phyloP scores from a whole-genome alignment of 2,113 vertebrate species.

The Hippocampus barbouri region DNA sequence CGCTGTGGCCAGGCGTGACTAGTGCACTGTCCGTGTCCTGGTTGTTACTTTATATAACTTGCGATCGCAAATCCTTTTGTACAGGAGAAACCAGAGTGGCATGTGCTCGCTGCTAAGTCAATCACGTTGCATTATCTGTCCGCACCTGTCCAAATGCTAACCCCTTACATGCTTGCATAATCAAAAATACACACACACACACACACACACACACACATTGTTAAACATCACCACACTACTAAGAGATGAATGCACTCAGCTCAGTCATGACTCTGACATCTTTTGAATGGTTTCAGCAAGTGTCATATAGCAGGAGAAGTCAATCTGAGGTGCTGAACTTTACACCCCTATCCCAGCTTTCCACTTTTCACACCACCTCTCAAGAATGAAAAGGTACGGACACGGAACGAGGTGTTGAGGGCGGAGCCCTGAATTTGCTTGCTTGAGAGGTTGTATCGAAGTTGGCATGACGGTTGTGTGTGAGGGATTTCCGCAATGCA shows the following conservation, averaged over 20 bases:
- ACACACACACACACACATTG: too few relatives aligned
- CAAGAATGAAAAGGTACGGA: background rate
- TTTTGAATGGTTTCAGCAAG: background rate
- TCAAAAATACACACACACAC: background rate
- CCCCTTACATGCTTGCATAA: background rate
- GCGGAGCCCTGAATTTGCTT: background rate
- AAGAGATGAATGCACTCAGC: too few relatives aligned
- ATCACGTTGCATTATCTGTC: background rate
- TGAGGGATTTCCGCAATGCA: background rate
- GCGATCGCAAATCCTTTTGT: background rate
- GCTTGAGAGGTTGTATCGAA: too few relatives aligned
- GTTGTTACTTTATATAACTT: slow-evolving; percentile 1
- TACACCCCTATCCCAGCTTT: background rate
- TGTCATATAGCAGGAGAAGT: background rate
- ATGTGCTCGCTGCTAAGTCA: background rate
- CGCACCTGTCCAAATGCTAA: background rate
- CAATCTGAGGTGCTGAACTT: background rate
- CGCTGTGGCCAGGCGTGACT: background rate
- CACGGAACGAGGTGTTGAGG: background rate
- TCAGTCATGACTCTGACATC: background rate
- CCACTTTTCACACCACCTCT: background rate
- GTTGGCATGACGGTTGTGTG: background rate
- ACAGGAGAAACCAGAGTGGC: background rate
- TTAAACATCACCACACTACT: too few relatives aligned
- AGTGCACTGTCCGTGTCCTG: background rate